Evolutionary conservation across 2,113 vertebrate species (phyloP).

Genomic region (Sprattus sprattus): DNA sequence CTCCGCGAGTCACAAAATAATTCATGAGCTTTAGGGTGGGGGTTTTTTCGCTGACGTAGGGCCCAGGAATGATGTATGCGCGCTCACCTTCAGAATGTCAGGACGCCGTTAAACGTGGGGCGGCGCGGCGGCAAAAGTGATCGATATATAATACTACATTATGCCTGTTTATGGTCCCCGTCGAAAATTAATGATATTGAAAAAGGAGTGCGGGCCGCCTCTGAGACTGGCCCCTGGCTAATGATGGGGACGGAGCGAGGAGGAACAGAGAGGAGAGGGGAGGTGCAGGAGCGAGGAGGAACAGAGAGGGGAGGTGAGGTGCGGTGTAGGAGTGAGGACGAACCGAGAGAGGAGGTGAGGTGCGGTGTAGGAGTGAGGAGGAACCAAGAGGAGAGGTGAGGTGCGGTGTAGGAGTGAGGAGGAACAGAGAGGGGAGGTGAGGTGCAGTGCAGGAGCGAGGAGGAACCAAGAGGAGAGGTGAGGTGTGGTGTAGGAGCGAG

Average conservation of each 20-base stretch:
- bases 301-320: neutral
- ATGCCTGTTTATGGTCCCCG: constrained; percentile 65
- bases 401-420: neutral
- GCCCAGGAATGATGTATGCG: constrained; percentile 68
- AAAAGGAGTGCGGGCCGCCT: constrained; percentile 55
- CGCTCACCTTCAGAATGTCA: constrained; percentile 59
- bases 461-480: neutral
- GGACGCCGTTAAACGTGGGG: constrained; percentile 55
- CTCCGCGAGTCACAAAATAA: constrained; percentile 69
- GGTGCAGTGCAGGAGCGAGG: no score
- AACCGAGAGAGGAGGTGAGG: neutral
- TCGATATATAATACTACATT: constrained; percentile 68
- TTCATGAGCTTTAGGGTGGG: constrained; percentile 61
- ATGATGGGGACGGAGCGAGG: neutral
- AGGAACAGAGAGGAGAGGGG: neutral
- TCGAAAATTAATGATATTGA: constrained; percentile 68
- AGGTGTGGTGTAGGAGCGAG: no score
- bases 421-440: no score
- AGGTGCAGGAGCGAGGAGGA: no score
- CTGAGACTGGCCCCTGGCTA: constrained; percentile 31
- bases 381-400: no score
- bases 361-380: neutral
- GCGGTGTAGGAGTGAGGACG: neutral
- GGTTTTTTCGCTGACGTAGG: constrained; percentile 51
- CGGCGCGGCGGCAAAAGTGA: constrained; percentile 45